phyloP scores from a whole-genome alignment of 1,140 invertebrate genomes.

The Drosophila prosaltans region DNA sequence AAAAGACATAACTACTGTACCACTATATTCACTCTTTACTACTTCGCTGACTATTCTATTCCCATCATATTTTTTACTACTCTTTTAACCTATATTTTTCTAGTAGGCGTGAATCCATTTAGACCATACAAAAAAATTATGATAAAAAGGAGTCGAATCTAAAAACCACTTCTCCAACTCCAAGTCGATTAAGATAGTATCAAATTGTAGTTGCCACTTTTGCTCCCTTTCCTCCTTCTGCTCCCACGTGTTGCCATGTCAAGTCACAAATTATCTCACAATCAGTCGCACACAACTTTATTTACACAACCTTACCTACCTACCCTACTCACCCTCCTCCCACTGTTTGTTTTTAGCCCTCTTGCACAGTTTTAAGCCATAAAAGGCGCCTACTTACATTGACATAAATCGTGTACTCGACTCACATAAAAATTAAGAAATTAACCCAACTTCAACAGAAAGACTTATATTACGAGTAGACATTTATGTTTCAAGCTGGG shows the following conservation, averaged over 20 bases:
- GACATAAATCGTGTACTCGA: conserved; percentile 72
- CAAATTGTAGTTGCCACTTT: background rate
- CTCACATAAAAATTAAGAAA: conserved; percentile 77
- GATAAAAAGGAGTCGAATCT: background rate
- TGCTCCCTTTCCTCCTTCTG: background rate
- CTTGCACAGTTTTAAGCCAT: conserved; percentile 27
- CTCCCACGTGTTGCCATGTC: background rate
- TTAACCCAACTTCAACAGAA: conserved; percentile 58
- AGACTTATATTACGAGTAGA: conserved; percentile 53
- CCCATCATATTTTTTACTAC: background rate
- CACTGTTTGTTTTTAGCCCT: background rate
- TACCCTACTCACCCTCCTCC: background rate
- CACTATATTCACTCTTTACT: too few relatives aligned
- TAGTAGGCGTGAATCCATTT: background rate
- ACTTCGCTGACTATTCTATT: background rate
- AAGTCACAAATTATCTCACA: conserved; percentile 4
- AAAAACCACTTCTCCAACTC: conserved; percentile 1
- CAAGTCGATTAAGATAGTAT: conserved; percentile 5
- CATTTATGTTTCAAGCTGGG: conserved; percentile 22
- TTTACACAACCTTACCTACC: conserved; percentile 36
- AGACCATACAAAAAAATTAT: background rate
- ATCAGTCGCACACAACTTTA: conserved; percentile 61
- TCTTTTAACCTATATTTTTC: conserved; percentile 6
- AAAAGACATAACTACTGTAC: too few relatives aligned
- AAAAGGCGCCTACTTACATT: conserved; percentile 58